Evolutionary conservation across 1,140 invertebrate genomes (phyloP), one percentile per base, ranked within the genome.

Genomic region (Dysdera silvatica): DNA sequence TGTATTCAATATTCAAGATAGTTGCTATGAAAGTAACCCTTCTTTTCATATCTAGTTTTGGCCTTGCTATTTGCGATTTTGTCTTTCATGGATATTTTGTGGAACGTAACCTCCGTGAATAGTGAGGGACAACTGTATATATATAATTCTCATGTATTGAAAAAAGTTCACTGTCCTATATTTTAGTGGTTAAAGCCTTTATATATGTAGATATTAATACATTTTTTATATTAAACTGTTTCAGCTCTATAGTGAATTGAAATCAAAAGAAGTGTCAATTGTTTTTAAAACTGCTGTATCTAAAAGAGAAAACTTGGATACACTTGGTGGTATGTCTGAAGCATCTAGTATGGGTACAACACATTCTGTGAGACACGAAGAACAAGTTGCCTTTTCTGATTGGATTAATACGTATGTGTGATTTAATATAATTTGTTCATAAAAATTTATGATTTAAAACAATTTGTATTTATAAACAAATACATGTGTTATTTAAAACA

Each of bases 321-420:
- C 90, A 8, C 78, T 92, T 18, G 91, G 91, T 32, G 94, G 94
- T 3, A 96, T 92, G 78, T 96, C 94, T 8, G 87, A 94, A 72
- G 92, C 93, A 16, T 95, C 92, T 16, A 92, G 90, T 71, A 90
- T 91, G 78, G 90, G 83, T 70, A 96, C 91, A 35, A 96, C 91
- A 45, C 93, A 94, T 76, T 95, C 89, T 4, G 92, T 95, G 4
- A 82, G 90, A 4, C 79, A 92, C n/a, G 91, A 96, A 75, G 95
- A 99, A 79, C 91, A 96, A 74, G 80, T 95, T 67, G 95, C 95
- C n/a, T 99, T 98, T 80, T 91, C 93, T 56, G 91, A 97, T 71
- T 98, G 95, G 95, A 96, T 99, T 58, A 98, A 99, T 76, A 87
- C 87, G 79, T 80, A 70, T 58, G 55, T 58, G 52, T 47, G 31